phyloP scores from a whole-genome alignment of 2,888 invertebrate species.

The Tetragnatha montana region DNA sequence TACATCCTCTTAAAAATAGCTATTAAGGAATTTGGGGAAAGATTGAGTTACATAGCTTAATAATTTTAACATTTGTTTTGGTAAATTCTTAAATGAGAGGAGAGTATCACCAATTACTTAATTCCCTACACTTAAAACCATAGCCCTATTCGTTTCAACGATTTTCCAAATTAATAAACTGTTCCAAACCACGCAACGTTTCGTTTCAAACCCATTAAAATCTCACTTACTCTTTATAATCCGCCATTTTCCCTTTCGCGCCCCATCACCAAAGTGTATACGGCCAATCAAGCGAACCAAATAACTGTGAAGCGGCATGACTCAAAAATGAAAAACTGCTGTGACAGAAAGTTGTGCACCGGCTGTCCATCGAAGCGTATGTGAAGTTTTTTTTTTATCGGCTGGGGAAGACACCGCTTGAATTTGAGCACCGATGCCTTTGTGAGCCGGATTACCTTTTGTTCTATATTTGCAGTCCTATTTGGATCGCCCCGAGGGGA shows the following conservation, averaged over 20 bases:
- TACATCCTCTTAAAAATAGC: no score
- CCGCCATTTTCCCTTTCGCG: not conserved
- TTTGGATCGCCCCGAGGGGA: conserved; percentile 24
- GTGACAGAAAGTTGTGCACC: conserved; percentile 38
- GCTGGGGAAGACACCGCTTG: conserved; percentile 30
- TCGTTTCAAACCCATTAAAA: not conserved
- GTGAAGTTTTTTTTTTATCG: conserved; percentile 1
- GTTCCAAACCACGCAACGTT: not conserved
- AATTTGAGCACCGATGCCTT: conserved; percentile 56
- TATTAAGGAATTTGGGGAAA: no score
- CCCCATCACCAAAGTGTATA: not conserved
- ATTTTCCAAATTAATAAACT: no score
- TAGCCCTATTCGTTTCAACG: no score
- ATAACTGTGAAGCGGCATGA: not conserved
- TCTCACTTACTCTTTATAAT: not conserved
- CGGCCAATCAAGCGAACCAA: not conserved
- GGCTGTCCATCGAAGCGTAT: conserved; percentile 24
- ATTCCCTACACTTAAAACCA: no score
- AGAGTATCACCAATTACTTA: no score
- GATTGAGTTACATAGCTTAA: no score
- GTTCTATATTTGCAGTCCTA: conserved; percentile 16
- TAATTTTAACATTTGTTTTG: no score
- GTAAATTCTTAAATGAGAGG: no score
- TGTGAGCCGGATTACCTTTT: conserved; percentile 50
- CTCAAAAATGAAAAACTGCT: not conserved